Base-by-base conservation (phyloP, 2,797 vertebrate genomes). In the Poecilia velifera region DNA sequence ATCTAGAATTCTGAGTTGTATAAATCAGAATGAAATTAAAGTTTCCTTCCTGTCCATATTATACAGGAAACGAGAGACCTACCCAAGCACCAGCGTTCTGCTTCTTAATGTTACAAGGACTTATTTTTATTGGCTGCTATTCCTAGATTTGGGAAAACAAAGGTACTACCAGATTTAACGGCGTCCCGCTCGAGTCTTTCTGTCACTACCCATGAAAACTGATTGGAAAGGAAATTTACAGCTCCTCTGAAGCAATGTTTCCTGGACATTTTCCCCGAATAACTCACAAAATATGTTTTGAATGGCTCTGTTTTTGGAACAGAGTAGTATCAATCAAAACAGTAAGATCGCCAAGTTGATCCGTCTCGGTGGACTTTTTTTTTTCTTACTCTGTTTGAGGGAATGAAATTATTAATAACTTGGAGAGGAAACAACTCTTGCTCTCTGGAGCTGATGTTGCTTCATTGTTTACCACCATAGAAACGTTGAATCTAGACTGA, bases 391-490 rank as follows among this genome's bases (percentile, higher is more conserved):
- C 8, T 3, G 20, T 77, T 47, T 31, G 34, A 8, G 41, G 4
- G 14, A 76, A 73, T 39, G 0, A n/a, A 39, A 55, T 68, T 57
- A 41, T 31, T 46, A 41, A 73, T 70, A 55, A 28, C 46, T 20
- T 36, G 5, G 18, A 14, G 64, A 45, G 22, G 36, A 16, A 55
- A 59, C 18, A 57, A 36, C 70, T 78, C 34, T 76, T 36, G 43
- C 53, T 71, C 71, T 76, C 78, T 76, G 20, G 87, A 79, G 86
- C 81, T 53, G 45, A 3, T 39, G 73, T 72, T 0, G 14, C 80
- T n/a, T 41, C 46, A 43, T 87, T 90, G 73, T 84, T 84, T 79
- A 74, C 76, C 74, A 66, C 28, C 34, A 55, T 25, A 25, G 72
- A 28, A 74, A 74, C 62, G 62, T 51, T 64, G 57, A 55, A 57